phyloP scores from a whole-genome alignment of 64 coral and sea anemone genomes.

The Dendrophyllia cribrosa region DNA sequence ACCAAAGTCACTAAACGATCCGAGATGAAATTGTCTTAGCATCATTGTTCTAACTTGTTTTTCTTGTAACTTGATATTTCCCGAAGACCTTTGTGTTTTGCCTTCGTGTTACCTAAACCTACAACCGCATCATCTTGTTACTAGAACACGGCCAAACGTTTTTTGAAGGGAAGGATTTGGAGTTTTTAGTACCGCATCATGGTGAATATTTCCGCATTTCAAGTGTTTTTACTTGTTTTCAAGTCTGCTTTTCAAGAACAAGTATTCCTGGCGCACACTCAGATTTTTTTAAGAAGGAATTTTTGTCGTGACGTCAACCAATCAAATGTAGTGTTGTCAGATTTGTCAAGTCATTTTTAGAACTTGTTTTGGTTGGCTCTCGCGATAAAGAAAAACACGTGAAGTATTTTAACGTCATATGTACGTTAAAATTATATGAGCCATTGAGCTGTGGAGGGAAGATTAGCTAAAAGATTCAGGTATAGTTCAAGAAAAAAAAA shows the following conservation, averaged over 20 bases:
- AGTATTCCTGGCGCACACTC: no score
- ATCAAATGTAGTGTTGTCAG: constrained; percentile 16
- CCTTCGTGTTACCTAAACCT: not conserved
- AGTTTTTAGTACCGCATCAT: not conserved
- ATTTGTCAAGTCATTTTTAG: not conserved
- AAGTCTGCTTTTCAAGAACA: not conserved
- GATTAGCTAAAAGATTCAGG: not conserved
- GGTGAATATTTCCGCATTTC: not conserved
- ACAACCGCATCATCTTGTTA: not conserved
- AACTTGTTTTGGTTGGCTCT: constrained; percentile 1
- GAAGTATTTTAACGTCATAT: not conserved
- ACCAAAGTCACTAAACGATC: not conserved
- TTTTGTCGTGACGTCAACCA: constrained; percentile 1
- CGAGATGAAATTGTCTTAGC: not conserved
- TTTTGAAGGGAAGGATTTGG: not conserved
- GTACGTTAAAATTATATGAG: not conserved
- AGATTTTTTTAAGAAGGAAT: not conserved
- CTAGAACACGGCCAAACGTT: not conserved
- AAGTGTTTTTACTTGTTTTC: not conserved
- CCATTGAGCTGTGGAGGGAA: not conserved
- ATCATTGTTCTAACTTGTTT: constrained; percentile 5
- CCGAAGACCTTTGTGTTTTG: not conserved
- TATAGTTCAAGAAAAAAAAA: constrained; percentile 1
- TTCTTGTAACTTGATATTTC: constrained; percentile 8
- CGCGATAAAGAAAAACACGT: no score